Evolutionary conservation across 92 coral and sea anemone species (phyloP), one percentile per base, ranked within the genome.

Genomic region (Epizoanthus scotinus): DNA sequence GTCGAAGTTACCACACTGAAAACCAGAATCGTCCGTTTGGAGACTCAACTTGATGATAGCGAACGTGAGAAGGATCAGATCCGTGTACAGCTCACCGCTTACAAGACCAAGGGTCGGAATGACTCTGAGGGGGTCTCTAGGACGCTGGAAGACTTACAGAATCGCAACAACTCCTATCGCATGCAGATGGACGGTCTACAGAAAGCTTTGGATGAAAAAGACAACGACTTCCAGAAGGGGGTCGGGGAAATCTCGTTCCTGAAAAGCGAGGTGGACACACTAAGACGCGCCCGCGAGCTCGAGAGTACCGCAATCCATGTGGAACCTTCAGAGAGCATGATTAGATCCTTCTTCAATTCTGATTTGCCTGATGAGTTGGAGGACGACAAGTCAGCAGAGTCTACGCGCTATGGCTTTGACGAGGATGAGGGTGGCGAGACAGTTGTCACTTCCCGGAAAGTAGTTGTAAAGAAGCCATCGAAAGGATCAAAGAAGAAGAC

Each of bases 91-190:
- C 59, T 92, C 47, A 63, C 75, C 10, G 87, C 86, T 29, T 28
- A 83, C 71, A 89, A 84, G 5, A 83, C 75, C 52, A 92, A 85
- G 70, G 89, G 88, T 9, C 92, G 88, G 50, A 5, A 84, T 5
- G 95, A 90, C 8, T 31, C 81, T 9, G 84, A 83, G 0, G 94
- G 88, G 21, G 82, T 92, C 66, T 78, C 83, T 58, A 82, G 71
- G 73, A 95, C 90, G 65, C 70, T 93, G 65, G 87, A 91, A 42
- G 97, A 93, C 66, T 55, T 86, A 75, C 94, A 92, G 89, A 94
- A 85, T 59, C 91, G 86, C 42, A 88, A 90, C 67, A 90, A 89
- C 64, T 79, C 72, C 58, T 73, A 87, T 65, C 97, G 90, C 70
- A 85, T 84, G 60, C 85, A 85, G 57, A 85, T 85, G 75, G 82